Evolutionary conservation across 2,113 vertebrate genomes (phyloP).

Genomic region (Atrichornis clamosus): DNA sequence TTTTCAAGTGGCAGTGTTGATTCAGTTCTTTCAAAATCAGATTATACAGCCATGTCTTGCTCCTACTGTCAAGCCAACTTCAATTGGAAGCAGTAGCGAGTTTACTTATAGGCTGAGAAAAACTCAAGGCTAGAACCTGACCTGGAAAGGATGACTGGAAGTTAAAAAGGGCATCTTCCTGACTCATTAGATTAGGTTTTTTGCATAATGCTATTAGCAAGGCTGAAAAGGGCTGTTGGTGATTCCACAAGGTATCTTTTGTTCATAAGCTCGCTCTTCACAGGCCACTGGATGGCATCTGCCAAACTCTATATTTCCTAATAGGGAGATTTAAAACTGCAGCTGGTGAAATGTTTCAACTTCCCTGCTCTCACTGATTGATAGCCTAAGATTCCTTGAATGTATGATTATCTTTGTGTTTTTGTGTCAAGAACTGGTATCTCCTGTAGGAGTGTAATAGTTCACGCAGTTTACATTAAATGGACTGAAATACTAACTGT

Average conservation of each 20-base stretch:
- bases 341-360: neutral
- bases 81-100: neutral
- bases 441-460: neutral
- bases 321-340: slow-evolving; percentile 20
- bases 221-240: neutral
- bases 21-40: neutral
- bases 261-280: neutral
- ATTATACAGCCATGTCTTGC: neutral
- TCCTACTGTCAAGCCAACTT: neutral
- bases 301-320: neutral
- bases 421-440: neutral
- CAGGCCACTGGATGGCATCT: neutral
- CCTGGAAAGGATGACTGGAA: neutral
- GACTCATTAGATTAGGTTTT: neutral
- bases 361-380: neutral
- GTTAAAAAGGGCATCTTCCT: neutral
- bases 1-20: neutral
- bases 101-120: neutral
- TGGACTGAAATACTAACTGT: neutral
- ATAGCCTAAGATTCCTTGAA: neutral
- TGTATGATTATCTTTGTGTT: neutral
- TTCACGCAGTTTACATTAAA: slow-evolving; percentile 6
- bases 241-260: neutral
- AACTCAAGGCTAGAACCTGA: neutral
- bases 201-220: neutral